phyloP scores from a whole-genome alignment of 2,888 invertebrate genomes.

The Pandemis cinnamomeana region DNA sequence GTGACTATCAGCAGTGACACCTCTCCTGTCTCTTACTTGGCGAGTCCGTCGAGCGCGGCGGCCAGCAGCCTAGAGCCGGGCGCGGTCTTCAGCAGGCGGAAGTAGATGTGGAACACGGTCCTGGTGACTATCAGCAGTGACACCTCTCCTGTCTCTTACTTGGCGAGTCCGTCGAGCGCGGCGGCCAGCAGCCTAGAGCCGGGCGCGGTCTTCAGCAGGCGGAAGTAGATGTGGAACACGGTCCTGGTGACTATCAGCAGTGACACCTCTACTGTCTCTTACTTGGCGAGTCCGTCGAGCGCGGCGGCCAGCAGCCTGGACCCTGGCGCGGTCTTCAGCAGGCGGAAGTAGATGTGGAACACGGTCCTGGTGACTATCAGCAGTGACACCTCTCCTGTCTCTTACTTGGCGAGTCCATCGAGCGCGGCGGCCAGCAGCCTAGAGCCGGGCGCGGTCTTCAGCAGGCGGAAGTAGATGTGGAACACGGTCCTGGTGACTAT shows the following conservation, averaged over 20 bases:
- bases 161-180: constrained; percentile 95
- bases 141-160: constrained; percentile 82
- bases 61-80: constrained; percentile 90
- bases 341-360: constrained; percentile 97
- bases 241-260: constrained; percentile 88
- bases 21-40: constrained; percentile 87
- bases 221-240: constrained; percentile 97
- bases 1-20: constrained; percentile 83
- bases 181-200: constrained; percentile 90
- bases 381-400: constrained; percentile 31
- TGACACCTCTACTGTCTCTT: constrained; percentile 55
- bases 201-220: constrained; percentile 93
- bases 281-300: constrained; percentile 96
- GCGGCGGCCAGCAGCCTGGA: constrained; percentile 92
- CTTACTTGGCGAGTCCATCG: constrained; percentile 95
- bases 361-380: constrained; percentile 91
- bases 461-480: constrained; percentile 96
- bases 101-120: constrained; percentile 96
- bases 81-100: constrained; percentile 94
- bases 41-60: constrained; percentile 94
- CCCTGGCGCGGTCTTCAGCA: constrained; percentile 92
- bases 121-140: constrained; percentile 86
- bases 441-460: constrained; percentile 92
- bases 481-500: constrained; percentile 96
- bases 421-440: constrained; percentile 92